These are phyloP conservation scores for Pseudotriccus pelzelni DNA, from an alignment of 2,797 vertebrate species.

Conservation along the genomic window DNA sequence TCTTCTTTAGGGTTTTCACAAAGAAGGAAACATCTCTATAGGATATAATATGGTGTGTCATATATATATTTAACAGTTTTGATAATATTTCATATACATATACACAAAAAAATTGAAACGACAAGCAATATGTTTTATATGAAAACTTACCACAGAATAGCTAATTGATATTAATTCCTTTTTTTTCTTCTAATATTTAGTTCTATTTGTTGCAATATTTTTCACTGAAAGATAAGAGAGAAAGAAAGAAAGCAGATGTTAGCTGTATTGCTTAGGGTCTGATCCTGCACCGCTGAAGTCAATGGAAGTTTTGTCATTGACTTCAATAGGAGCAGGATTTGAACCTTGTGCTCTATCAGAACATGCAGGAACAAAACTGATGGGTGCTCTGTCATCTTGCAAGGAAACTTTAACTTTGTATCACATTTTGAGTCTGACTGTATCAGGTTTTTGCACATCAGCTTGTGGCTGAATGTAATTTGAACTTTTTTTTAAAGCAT, in stretches of 20 bases:
- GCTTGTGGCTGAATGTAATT: background rate
- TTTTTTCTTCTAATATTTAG: background rate
- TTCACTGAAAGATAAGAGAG: background rate
- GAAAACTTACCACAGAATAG: background rate
- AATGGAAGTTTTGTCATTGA: slow-evolving; percentile 64
- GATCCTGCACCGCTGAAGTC: slow-evolving; percentile 62
- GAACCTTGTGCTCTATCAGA: slow-evolving; percentile 62
- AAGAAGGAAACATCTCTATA: background rate
- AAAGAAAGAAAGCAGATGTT: background rate
- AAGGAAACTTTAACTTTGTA: background rate
- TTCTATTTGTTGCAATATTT: background rate
- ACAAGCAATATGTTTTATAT: background rate
- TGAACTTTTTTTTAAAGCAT: background rate
- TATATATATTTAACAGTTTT: background rate
- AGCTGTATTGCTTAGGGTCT: slow-evolving; percentile 51
- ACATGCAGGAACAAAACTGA: background rate
- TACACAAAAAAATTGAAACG: background rate
- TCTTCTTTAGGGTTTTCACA: background rate
- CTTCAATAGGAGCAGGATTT: slow-evolving; percentile 67
- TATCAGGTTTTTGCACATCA: background rate
- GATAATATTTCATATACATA: background rate
- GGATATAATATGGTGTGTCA: background rate
- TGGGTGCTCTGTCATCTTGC: background rate
- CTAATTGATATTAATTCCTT: background rate
- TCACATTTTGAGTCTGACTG: background rate